Base-by-base conservation (phyloP, 92 coral and sea anemone species). In the Epizoanthus stellaris region DNA sequence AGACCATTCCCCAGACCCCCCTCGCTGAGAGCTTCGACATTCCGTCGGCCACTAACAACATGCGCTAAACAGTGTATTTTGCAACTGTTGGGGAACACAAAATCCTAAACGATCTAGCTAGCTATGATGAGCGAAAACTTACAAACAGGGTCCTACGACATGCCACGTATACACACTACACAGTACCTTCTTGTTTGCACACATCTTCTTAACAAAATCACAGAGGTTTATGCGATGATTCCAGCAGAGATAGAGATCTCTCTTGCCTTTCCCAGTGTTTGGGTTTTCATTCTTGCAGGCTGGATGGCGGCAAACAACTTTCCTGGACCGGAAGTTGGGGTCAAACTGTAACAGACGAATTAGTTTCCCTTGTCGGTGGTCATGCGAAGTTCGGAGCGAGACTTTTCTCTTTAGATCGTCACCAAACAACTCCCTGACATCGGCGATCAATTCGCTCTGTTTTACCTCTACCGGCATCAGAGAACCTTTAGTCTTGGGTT, bases 191-290 rank as follows among this genome's bases (percentile, higher is more conserved):
- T 87, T 67, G 77, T 68, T 73, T 16, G 85, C 85, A 81, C 94
- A 84, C 53, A 83, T 45, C 34, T 87, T 70, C 14, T 73, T 52
- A 56, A 91, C 84, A 17, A 71, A 59, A 1, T 84, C 67, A 60
- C 64, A 86, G 53, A 91, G 68, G 62, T 20, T 23, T 39, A 60
- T 62, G 59, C 80, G 91, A 39, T 93, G 97, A 1, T 17, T 11
- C 56, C 88, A 84, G 20, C 94, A 93, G 68, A 93, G 85, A 67
- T 91, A 93, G 16, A 91, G 86, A 63, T 93, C 97, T 70, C 91
- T 86, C 23, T 92, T 91, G 87, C 91, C 5, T 77, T 66, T 71
- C 16, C 62, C 56, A 13, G 11, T 11, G 56, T 52, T 71, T 4
- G 70, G 87, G 61, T 89, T 88, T 23, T 11, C 76, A 21, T 45